Evolutionary conservation across 2,888 invertebrate genomes (phyloP).

Genomic region (Smittia sp.): DNA sequence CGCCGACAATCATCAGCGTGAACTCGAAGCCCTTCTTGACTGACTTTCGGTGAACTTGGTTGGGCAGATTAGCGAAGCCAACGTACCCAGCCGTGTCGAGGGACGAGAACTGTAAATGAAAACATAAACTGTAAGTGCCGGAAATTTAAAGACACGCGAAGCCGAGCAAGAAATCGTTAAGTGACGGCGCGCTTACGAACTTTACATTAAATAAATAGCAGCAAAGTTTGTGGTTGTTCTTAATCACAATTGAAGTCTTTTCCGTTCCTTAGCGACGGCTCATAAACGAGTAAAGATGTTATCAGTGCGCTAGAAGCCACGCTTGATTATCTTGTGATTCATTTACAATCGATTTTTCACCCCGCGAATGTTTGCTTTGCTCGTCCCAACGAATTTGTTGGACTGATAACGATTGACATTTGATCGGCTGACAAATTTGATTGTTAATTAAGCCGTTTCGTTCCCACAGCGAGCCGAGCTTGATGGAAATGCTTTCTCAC

Average conservation of each 20-base stretch:
- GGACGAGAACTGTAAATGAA: slow-evolving; percentile 67
- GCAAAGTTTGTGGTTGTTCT: not conserved
- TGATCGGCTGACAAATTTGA: not conserved
- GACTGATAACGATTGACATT: not conserved
- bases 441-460: not conserved
- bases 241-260: not conserved
- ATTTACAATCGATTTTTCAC: too few relatives aligned
- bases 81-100: slow-evolving; percentile 83
- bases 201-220: not conserved
- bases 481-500: not conserved
- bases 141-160: too few relatives aligned
- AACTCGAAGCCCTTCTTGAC: slow-evolving; percentile 98
- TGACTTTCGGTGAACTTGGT: slow-evolving; percentile 95
- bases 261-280: not conserved
- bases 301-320: too few relatives aligned
- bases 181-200: not conserved
- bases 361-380: too few relatives aligned
- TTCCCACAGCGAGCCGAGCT: too few relatives aligned
- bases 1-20: slow-evolving; percentile 94
- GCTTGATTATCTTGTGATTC: too few relatives aligned
- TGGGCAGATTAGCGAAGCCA: slow-evolving; percentile 80
- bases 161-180: not conserved
- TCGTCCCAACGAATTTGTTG: too few relatives aligned
- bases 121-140: slow-evolving; percentile 22
- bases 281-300: too few relatives aligned